Conservation (phyloP, 2,888 invertebrate genomes). For the Dendrolimus pini region DNA sequence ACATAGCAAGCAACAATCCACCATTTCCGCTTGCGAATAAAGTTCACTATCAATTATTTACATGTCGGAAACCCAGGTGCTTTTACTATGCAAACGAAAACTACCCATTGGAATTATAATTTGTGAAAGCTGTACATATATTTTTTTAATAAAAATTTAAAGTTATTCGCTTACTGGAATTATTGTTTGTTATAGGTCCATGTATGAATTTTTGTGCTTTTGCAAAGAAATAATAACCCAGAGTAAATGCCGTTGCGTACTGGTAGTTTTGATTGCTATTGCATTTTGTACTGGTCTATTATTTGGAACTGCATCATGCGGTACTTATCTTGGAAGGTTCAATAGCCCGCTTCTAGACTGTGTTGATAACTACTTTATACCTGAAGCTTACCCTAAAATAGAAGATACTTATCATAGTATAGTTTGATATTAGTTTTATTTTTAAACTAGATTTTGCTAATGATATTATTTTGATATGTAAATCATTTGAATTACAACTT, state of each 20-base stretch:
- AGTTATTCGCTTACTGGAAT: too few species aligned
- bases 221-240: conserved; percentile 43
- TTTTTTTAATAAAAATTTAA: too few species aligned
- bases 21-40: too few species aligned
- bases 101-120: too few species aligned
- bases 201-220: conserved; percentile 43
- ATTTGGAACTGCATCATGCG: conserved; percentile 56
- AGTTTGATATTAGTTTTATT: conserved; percentile 14
- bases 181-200: conserved; percentile 39
- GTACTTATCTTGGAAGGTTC: conserved; percentile 45
- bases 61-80: too few species aligned
- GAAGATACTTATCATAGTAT: conserved; percentile 43
- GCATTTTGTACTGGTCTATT: conserved; percentile 45
- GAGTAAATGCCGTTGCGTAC: conserved; percentile 34
- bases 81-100: too few species aligned
- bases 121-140: too few species aligned
- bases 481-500: too few species aligned
- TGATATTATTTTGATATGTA: too few species aligned
- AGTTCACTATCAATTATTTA: too few species aligned
- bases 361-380: conserved; percentile 50
- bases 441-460: background rate
- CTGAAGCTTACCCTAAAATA: conserved; percentile 28
- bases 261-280: conserved; percentile 26
- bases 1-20: too few species aligned
- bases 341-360: conserved; percentile 57